Conservation (phyloP, 2,113 vertebrate genomes). For the Hiodon alosoides region DNA sequence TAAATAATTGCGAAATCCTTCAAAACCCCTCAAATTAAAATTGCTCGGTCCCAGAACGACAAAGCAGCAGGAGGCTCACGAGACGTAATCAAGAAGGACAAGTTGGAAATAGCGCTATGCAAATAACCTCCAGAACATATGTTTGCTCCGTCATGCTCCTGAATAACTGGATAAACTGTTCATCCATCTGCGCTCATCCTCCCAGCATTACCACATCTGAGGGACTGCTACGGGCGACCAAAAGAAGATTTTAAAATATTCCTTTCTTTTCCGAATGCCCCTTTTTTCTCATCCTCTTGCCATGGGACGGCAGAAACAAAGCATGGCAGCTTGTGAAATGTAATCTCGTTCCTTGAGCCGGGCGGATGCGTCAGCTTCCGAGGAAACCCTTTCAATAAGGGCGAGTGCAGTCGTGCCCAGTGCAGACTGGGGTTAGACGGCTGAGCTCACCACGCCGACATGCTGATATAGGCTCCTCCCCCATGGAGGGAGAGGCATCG, state of each 20-base stretch:
- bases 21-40: conserved; percentile 51
- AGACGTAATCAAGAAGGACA: conserved; percentile 59
- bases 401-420: not conserved
- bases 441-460: too few relatives aligned
- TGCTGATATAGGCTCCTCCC: not conserved
- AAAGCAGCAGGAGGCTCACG: conserved; percentile 49
- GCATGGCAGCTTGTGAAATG: not conserved
- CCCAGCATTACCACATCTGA: not conserved
- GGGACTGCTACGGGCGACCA: not conserved
- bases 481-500: too few relatives aligned
- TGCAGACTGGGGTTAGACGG: not conserved
- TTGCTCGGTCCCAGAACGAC: conserved; percentile 33
- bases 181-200: conserved; percentile 33
- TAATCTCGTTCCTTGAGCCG: conserved; percentile 4
- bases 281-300: not conserved
- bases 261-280: not conserved
- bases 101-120: conserved; percentile 49
- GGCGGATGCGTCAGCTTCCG: too few relatives aligned
- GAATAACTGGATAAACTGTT: conserved; percentile 43
- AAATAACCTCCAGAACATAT: conserved; percentile 54
- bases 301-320: not conserved
- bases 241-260: not conserved
- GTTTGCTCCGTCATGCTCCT: conserved; percentile 35
- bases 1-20: conserved; percentile 40
- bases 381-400: not conserved